These are phyloP conservation scores for Delia radicum DNA, from an alignment of 1,140 invertebrate species.

Conservation along the genomic window DNA sequence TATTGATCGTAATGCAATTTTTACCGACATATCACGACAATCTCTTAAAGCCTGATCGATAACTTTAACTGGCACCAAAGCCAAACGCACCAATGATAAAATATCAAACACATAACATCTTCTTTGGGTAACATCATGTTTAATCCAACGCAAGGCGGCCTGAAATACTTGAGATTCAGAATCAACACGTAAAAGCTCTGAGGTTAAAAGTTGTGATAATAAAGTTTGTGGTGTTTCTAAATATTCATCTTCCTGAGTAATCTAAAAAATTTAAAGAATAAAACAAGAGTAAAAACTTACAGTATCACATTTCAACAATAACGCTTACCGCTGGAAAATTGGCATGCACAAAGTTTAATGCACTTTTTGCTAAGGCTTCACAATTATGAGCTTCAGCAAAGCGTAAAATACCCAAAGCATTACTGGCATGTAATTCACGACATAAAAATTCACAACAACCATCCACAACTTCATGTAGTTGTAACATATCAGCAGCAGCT, in stretches of 20 bases:
- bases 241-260: conserved; percentile 84
- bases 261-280: conserved; percentile 35
- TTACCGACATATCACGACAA: conserved; percentile 79
- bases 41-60: conserved; percentile 79
- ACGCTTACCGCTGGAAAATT: conserved; percentile 80
- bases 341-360: conserved; percentile 81
- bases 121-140: conserved; percentile 76
- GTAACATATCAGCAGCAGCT: conserved; percentile 89
- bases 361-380: conserved; percentile 74
- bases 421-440: conserved; percentile 83
- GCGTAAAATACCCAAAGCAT: conserved; percentile 85
- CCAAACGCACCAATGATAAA: conserved; percentile 79
- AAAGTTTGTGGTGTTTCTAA: conserved; percentile 80
- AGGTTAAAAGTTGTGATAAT: conserved; percentile 77
- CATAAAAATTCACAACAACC: conserved; percentile 87
- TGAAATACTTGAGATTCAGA: conserved; percentile 91
- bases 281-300: neutral
- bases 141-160: conserved; percentile 88
- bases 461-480: conserved; percentile 80
- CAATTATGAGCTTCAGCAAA: conserved; percentile 93
- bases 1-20: conserved; percentile 77
- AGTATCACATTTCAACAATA: neutral
- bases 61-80: conserved; percentile 78
- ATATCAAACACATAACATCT: conserved; percentile 86
- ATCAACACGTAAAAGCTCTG: conserved; percentile 87